These are phyloP conservation scores for Strigamia transsilvanica DNA, from an alignment of 2,888 invertebrate species.

Conservation along the genomic window DNA sequence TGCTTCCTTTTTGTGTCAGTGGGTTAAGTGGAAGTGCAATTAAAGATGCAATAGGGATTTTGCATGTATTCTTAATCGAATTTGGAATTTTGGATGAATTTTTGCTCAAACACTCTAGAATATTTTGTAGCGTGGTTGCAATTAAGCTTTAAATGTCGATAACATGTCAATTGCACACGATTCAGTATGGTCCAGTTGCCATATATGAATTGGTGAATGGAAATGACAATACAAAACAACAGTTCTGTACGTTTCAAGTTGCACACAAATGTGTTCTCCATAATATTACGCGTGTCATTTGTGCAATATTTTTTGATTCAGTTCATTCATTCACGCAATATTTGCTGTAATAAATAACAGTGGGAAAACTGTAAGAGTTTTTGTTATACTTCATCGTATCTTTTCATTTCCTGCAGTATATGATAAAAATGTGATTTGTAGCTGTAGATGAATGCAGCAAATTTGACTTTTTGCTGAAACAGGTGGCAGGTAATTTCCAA, in stretches of 20 bases:
- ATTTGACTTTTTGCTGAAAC: neutral
- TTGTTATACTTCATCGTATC: too few species aligned
- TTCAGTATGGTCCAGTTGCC: neutral
- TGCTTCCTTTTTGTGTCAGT: too few species aligned
- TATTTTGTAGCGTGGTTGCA: neutral
- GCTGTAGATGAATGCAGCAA: neutral
- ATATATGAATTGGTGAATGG: neutral
- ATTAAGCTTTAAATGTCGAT: slow-evolving; percentile 30
- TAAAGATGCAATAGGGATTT: too few species aligned
- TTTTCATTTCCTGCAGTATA: too few species aligned
- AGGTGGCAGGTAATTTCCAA: neutral
- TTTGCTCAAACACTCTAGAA: neutral
- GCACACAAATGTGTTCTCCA: neutral
- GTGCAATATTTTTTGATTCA: too few species aligned
- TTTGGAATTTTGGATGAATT: too few species aligned
- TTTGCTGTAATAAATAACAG: too few species aligned
- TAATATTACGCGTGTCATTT: too few species aligned
- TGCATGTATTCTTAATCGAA: too few species aligned
- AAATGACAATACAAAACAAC: neutral
- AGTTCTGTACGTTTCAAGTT: slow-evolving; percentile 5
- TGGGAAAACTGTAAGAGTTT: too few species aligned
- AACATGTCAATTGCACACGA: neutral
- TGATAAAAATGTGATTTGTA: too few species aligned
- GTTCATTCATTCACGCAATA: neutral
- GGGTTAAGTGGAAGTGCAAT: too few species aligned